phyloP scores from a whole-genome alignment of 2,888 invertebrate genomes.

The Biston betularia region DNA sequence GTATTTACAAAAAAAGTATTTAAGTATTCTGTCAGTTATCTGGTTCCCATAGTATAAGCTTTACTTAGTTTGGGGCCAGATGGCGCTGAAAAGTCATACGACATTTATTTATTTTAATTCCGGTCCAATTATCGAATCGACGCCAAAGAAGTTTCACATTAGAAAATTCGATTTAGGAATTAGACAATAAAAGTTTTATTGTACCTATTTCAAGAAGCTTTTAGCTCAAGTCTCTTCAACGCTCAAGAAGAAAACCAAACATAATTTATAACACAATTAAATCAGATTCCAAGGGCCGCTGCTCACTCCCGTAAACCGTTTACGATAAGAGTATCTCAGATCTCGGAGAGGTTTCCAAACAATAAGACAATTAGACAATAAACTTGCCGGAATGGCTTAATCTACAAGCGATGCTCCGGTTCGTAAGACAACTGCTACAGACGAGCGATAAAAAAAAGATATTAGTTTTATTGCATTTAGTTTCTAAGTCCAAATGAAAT shows the following conservation, averaged over 20 bases:
- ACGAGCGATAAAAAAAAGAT: background rate
- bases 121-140: no score
- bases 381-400: conserved; percentile 71
- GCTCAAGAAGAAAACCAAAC: conserved; percentile 28
- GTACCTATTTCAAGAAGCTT: conserved; percentile 3
- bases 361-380: conserved; percentile 80
- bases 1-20: no score
- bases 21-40: no score
- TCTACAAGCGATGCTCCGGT: conserved; percentile 50
- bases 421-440: conserved; percentile 44
- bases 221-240: conserved; percentile 5
- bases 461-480: background rate
- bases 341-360: conserved; percentile 61
- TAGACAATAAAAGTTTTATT: no score
- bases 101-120: no score
- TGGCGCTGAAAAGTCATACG: no score
- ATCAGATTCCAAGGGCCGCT: conserved; percentile 38
- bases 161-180: background rate
- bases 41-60: no score
- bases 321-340: conserved; percentile 41
- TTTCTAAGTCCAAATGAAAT: no score
- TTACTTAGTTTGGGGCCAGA: no score
- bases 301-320: conserved; percentile 45
- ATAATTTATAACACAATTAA: conserved; percentile 38
- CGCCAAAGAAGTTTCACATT: background rate